Base-by-base conservation (phyloP, 2,797 vertebrate genomes). In the Eulemur mongoz region DNA sequence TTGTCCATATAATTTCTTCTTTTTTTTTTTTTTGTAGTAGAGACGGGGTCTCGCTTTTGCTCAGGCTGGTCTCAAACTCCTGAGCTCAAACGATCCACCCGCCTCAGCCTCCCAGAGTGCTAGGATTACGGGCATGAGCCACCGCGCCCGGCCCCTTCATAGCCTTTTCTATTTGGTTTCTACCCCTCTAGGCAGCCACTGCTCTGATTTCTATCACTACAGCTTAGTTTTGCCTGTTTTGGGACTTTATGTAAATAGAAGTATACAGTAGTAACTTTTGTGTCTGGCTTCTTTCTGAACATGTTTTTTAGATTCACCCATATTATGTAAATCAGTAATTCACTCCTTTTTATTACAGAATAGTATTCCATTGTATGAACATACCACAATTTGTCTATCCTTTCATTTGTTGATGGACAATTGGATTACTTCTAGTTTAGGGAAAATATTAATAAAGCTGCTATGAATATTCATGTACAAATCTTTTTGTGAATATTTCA, bases 281-380 rank as follows among this genome's bases (percentile, higher is more conserved):
- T 88, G 25, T 32, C 57, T 78, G 83, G 25, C 63, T 70, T 80
- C 17, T 93, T 38, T 67, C 73, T 65, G 40, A 93, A 79, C 17
- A 52, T 84, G 35, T 82, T 59, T 82, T 67, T 93, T 95, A 76
- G 88, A 30, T 61, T 78, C 82, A 73, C 73, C 65, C 67, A 45
- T 45, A 11, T 91, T 88, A 45, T 7, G 25, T 91, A 70, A 93
- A 84, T 73, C 57, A 63, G 27, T 69, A 91, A 70, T 79, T 87
- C 22, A 40, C 35, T 73, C 35, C 40, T 88, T 91, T 88, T 45
- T 76, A 27, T 91, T 61, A 5, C 50, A 25, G 11, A 95, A 30
- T 80, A 57, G n/a, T 83, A 88, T 72, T 57, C 69, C 2, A 12
- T 12, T 83, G 11, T 50, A 35, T 35, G 35, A 72, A 7, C 73